A percentile compares a stretch with the other conserved stretches of the same genome.
Evolutionary conservation across 2,888 invertebrate species (phyloP).

Genomic region (Synanthedon vespiformis): DNA sequence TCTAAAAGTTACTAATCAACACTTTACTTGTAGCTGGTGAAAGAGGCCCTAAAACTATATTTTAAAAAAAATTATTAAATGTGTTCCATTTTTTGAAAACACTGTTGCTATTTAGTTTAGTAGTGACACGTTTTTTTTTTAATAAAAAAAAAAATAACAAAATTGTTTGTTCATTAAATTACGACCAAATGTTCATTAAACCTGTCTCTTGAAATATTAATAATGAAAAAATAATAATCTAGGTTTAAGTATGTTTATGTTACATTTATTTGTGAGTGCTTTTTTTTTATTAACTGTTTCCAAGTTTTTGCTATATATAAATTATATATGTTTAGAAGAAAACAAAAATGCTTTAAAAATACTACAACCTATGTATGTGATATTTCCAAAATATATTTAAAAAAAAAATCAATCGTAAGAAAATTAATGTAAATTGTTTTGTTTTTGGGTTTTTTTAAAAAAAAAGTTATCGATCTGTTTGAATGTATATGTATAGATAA

Average conservation of each 20-base stretch:
- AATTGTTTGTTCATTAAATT: background rate
- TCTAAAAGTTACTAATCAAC: too few species aligned
- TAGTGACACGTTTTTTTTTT: background rate
- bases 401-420: conserved; percentile 16
- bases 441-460: conserved; percentile 4
- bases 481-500: background rate
- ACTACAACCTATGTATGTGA: conserved; percentile 23
- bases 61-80: conserved; percentile 8
- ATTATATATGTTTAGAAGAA: conserved; percentile 2
- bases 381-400: conserved; percentile 34
- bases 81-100: background rate
- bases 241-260: conserved; percentile 5
- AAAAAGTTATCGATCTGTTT: background rate
- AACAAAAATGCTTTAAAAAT: conserved; percentile 24
- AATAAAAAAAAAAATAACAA: too few species aligned
- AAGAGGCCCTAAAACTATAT: too few species aligned
- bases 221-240: background rate
- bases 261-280: background rate
- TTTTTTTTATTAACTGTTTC: conserved; percentile 13
- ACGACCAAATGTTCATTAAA: conserved; percentile 1
- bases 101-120: background rate
- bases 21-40: too few species aligned
- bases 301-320: conserved; percentile 12
- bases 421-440: conserved; percentile 9
- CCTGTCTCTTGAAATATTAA: background rate